These are phyloP conservation scores for Percopsis omiscomaycus DNA, from an alignment of 2,797 vertebrate species.

Conservation along the genomic window DNA sequence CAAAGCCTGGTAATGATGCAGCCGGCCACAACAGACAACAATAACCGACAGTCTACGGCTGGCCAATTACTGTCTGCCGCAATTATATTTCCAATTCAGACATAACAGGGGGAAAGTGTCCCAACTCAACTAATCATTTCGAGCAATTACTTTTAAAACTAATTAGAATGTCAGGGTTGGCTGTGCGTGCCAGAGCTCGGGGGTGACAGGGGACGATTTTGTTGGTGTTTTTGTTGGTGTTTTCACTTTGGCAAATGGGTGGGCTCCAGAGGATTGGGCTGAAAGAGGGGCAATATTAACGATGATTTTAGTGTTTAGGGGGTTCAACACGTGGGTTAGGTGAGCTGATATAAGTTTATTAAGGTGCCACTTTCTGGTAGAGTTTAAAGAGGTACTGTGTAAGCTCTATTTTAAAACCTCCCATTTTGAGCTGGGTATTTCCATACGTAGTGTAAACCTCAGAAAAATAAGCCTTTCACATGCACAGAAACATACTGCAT, in stretches of 20 bases:
- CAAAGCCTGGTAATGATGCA: constrained; percentile 78
- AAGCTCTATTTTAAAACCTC: too few species aligned
- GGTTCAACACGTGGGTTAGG: too few species aligned
- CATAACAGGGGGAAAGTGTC: constrained; percentile 75
- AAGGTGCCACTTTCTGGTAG: too few species aligned
- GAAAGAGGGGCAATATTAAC: constrained; percentile 58
- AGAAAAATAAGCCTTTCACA: too few species aligned
- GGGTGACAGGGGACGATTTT: constrained; percentile 45
- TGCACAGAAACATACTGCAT: too few species aligned
- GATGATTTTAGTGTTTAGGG: neutral
- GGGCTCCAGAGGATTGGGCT: constrained; percentile 63
- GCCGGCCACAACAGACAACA: constrained; percentile 75
- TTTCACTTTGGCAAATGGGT: constrained; percentile 71
- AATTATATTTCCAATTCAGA: constrained; percentile 83
- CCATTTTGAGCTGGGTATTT: too few species aligned
- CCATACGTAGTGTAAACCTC: too few species aligned
- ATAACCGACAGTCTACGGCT: constrained; percentile 77
- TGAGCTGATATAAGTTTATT: too few species aligned
- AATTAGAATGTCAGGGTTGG: constrained; percentile 77
- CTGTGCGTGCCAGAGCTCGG: constrained; percentile 65
- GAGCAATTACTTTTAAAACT: constrained; percentile 82
- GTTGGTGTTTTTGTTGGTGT: constrained; percentile 78
- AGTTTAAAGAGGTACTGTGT: too few species aligned
- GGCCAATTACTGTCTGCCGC: constrained; percentile 78
- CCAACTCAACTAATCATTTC: constrained; percentile 82